Percentiles rank a stretch among this genome's conserved stretches.
These are phyloP conservation scores for Entosphenus tridentatus DNA, from an alignment of 2,113 vertebrate species.

Conservation along the genomic window DNA sequence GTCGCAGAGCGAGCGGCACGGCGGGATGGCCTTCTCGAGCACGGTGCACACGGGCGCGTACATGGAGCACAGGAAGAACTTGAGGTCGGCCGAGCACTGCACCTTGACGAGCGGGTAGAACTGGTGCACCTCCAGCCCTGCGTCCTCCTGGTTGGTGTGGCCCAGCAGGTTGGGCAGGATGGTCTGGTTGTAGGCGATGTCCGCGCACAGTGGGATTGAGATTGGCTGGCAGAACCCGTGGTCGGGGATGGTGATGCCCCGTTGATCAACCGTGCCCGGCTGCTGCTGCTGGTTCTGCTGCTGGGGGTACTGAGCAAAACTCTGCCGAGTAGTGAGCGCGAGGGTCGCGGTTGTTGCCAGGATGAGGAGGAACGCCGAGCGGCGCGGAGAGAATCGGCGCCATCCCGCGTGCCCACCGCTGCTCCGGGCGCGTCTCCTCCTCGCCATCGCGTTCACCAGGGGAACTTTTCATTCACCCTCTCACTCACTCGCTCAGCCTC, in stretches of 20 bases:
- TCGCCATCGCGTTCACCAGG: too few relatives aligned
- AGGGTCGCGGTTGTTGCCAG: too few relatives aligned
- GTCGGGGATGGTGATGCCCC: conserved; percentile 55
- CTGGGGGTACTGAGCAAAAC: too few relatives aligned
- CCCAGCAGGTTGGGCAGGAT: conserved; percentile 75
- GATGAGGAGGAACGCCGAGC: too few relatives aligned
- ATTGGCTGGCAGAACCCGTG: conserved; percentile 76
- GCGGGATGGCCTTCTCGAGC: conserved; percentile 79
- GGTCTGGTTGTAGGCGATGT: conserved; percentile 93
- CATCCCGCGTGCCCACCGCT: too few relatives aligned
- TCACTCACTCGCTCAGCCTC: too few relatives aligned
- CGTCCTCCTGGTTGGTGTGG: conserved; percentile 52
- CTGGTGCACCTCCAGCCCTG: conserved; percentile 58
- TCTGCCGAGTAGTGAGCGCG: too few relatives aligned
- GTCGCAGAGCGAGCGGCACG: conserved; percentile 85
- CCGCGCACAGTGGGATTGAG: conserved; percentile 72
- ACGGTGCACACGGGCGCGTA: conserved; percentile 98
- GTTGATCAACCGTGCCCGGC: conserved; percentile 20
- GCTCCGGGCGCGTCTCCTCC: too few relatives aligned
- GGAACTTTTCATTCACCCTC: too few relatives aligned
- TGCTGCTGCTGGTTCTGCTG: too few relatives aligned
- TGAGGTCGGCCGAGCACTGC: conserved; percentile 62
- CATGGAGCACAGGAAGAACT: conserved; percentile 82
- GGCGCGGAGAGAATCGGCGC: too few relatives aligned
- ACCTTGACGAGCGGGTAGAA: conserved; percentile 57